A percentile compares a stretch with the other conserved stretches of the same genome.
phyloP scores from a whole-genome alignment of 37 sponge, comb jelly and placozoan genomes.

The Diacarnus erythraeanus region DNA sequence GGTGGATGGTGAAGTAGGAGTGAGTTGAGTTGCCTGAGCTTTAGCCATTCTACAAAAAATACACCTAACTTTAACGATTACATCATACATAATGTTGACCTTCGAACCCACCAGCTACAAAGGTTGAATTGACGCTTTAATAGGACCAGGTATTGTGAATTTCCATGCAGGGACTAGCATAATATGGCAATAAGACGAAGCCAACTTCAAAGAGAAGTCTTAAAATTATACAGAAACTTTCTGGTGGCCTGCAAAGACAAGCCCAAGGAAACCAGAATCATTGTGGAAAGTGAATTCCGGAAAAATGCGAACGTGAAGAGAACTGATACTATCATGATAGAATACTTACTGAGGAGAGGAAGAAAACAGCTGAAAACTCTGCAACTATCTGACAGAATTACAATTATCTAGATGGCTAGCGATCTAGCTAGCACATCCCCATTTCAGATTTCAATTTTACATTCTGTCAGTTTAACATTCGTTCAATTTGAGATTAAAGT shows the following conservation, averaged over 20 bases:
- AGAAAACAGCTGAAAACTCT: constrained; percentile 48
- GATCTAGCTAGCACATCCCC: no score
- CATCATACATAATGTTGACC: neutral
- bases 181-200: constrained; percentile 30
- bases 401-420: neutral
- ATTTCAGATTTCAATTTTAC: no score
- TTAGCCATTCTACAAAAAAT: neutral
- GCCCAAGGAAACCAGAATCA: constrained; percentile 20
- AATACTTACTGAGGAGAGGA: constrained; percentile 51
- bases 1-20: neutral
- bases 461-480: no score
- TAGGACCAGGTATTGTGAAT: no score
- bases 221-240: constrained; percentile 60
- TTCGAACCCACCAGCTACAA: neutral
- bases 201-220: constrained; percentile 60
- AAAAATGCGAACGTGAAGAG: constrained; percentile 35
- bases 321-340: constrained; percentile 33
- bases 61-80: neutral
- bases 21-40: no score
- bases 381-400: constrained; percentile 37
- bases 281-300: constrained; percentile 33
- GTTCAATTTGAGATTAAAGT: no score
- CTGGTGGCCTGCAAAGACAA: constrained; percentile 33
- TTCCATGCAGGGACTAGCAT: no score
- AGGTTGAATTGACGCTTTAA: neutral